Conservation (phyloP, 2,113 vertebrate genomes). For the Melospiza georgiana region DNA sequence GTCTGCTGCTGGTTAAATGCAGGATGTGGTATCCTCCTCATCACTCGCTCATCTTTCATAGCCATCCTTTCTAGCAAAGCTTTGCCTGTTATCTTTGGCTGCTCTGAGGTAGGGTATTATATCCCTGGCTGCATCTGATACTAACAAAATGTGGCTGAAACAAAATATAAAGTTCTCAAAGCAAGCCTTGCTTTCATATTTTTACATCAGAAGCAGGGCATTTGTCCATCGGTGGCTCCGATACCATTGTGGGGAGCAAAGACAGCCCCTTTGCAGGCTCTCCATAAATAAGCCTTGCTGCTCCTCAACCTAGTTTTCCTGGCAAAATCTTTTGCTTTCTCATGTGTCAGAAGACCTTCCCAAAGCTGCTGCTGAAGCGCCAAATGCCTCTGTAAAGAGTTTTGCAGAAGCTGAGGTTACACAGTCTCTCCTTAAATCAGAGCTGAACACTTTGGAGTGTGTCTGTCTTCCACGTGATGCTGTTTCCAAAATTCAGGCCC, state of each 20-base stretch:
- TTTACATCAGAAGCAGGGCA: conserved; percentile 30
- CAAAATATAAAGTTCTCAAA: neutral
- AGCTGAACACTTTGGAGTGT: neutral
- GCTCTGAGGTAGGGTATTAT: neutral
- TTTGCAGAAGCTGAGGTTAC: conserved; percentile 38
- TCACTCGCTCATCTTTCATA: neutral
- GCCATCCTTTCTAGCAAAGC: neutral
- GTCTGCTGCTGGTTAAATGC: neutral
- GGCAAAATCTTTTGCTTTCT: conserved; percentile 26
- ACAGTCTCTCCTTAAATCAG: neutral
- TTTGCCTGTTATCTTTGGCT: conserved; percentile 51
- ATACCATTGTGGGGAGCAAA: neutral
- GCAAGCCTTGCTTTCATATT: neutral
- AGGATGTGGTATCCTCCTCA: neutral
- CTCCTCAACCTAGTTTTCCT: conserved; percentile 34
- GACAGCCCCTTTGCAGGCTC: neutral
- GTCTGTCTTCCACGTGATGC: neutral
- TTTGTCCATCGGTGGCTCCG: neutral
- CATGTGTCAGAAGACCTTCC: conserved; percentile 23
- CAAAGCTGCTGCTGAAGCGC: neutral
- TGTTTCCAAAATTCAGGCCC: neutral
- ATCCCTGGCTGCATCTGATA: conserved; percentile 14
- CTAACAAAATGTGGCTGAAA: conserved; percentile 22
- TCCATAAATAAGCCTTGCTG: conserved; percentile 23
- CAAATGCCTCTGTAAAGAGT: conserved; percentile 32